Percentiles rank a stretch among this genome's conserved stretches.
Conservation (phyloP, 2,797 vertebrate species). For the Chaunax sp. region DNA sequence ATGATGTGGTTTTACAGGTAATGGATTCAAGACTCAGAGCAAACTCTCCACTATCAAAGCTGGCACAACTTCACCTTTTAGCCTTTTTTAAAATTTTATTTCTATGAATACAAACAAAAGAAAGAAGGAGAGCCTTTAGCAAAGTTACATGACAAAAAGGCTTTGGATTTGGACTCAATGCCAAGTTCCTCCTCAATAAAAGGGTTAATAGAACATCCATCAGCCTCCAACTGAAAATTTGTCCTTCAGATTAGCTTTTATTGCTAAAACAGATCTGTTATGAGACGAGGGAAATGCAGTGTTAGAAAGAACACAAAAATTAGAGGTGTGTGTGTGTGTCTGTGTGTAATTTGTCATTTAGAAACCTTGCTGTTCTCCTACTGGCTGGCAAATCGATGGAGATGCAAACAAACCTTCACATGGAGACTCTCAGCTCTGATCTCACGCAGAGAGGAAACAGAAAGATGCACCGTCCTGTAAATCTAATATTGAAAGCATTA, state of each 20-base stretch:
- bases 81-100: no score
- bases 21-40: no score
- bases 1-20: no score
- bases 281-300: background rate
- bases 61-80: no score
- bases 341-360: conserved; percentile 10
- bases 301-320: no score
- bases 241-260: background rate
- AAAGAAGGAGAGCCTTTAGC: background rate
- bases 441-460: no score
- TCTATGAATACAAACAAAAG: no score
- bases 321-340: conserved; percentile 5
- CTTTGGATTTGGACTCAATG: background rate
- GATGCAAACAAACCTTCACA: background rate
- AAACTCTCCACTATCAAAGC: no score
- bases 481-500: background rate
- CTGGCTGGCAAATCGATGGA: background rate
- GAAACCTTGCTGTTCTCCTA: conserved; percentile 7
- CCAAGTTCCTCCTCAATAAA: no score
- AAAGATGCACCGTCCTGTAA: background rate
- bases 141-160: background rate
- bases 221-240: conserved; percentile 8
- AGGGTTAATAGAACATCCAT: background rate
- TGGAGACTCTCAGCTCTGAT: background rate
- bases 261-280: background rate